Evolutionary conservation across 2,797 vertebrate species (phyloP).

Genomic region (Miichthys miiuy): DNA sequence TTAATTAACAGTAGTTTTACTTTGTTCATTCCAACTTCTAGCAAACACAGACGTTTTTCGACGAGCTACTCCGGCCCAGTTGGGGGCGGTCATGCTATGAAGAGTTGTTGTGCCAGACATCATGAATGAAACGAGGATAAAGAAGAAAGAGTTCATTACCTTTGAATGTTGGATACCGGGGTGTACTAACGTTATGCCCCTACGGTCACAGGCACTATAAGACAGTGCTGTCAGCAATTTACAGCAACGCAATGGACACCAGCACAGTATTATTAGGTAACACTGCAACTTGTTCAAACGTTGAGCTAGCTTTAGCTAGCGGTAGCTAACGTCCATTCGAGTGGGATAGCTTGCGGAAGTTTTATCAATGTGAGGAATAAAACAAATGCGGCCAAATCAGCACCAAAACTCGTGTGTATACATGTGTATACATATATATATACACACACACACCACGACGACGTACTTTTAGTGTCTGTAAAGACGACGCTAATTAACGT

Average conservation of each 20-base stretch:
- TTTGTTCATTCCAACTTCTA: background rate
- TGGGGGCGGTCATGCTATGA: conserved; percentile 40
- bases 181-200: background rate
- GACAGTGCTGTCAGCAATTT: background rate
- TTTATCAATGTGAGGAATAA: conserved; percentile 1
- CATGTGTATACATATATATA: no score
- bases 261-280: conserved; percentile 38
- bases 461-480: no score
- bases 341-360: background rate
- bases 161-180: conserved; percentile 34
- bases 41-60: background rate
- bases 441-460: background rate
- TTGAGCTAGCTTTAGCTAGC: conserved; percentile 19
- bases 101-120: background rate
- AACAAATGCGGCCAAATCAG: background rate
- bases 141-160: conserved; percentile 18
- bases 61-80: conserved; percentile 25
- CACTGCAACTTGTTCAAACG: background rate
- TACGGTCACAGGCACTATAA: background rate
- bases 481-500: background rate
- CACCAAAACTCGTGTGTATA: background rate
- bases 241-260: conserved; percentile 26
- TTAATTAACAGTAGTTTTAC: background rate
- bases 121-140: background rate
- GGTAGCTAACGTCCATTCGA: conserved; percentile 13